Conservation (phyloP, 2,888 invertebrate species). For the Diaprepes abbreviatus region DNA sequence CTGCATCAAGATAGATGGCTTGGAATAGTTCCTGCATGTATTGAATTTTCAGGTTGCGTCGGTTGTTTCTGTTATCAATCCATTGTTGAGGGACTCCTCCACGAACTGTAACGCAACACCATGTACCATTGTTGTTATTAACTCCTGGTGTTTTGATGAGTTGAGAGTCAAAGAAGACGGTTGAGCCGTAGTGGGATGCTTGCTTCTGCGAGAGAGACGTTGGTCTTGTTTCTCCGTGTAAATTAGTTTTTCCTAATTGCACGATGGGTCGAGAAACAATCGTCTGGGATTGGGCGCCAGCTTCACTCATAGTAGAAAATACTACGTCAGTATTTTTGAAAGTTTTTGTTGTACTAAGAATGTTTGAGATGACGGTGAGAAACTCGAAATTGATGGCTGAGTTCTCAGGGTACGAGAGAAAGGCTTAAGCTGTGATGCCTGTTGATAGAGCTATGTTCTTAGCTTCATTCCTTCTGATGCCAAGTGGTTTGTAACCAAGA, state of each 20-base stretch:
- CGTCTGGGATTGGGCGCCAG: slow-evolving; percentile 23
- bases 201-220: slow-evolving; percentile 6
- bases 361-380: slow-evolving; percentile 10
- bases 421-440: neutral
- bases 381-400: slow-evolving; percentile 20
- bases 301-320: slow-evolving; percentile 12
- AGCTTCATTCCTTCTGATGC: neutral
- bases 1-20: neutral
- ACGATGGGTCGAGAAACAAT: neutral
- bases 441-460: slow-evolving; percentile 17
- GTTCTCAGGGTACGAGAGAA: neutral
- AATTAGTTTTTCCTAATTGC: neutral
- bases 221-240: neutral
- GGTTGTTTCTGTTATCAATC: too few species aligned
- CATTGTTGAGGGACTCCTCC: too few species aligned
- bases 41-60: too few species aligned
- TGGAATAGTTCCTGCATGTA: too few species aligned
- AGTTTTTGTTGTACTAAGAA: slow-evolving; percentile 13
- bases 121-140: neutral
- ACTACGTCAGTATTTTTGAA: slow-evolving; percentile 20
- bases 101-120: neutral
- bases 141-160: slow-evolving; percentile 1
- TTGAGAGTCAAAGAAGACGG: slow-evolving; percentile 12
- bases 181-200: slow-evolving; percentile 11
- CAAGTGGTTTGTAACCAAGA: slow-evolving; percentile 5